phyloP scores from a whole-genome alignment of 1,140 invertebrate species.

The Xylocopa sonorina region DNA sequence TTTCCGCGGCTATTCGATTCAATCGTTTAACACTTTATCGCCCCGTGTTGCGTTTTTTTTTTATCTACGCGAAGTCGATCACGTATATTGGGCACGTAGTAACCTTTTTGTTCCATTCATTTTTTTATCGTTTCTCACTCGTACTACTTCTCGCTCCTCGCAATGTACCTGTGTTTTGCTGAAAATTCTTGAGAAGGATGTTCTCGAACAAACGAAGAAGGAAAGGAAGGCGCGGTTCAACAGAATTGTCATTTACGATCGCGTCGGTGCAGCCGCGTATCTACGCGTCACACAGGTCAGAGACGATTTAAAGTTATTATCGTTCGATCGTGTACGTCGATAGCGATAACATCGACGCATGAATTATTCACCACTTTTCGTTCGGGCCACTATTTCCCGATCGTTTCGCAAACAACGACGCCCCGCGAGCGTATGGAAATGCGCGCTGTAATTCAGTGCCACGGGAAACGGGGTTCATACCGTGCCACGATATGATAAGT shows the following conservation, averaged over 20 bases:
- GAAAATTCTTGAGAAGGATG: no score
- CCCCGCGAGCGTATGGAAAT: not conserved
- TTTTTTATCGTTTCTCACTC: no score
- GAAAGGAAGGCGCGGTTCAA: no score
- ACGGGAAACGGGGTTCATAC: not conserved
- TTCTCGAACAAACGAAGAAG: no score
- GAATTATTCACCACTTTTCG: constrained; percentile 30
- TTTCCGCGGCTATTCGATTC: not conserved
- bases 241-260: constrained; percentile 29
- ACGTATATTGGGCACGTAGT: no score
- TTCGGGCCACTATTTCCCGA: not conserved
- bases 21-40: not conserved
- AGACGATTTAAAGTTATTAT: constrained; percentile 26
- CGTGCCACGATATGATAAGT: not conserved
- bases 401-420: not conserved
- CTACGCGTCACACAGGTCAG: not conserved
- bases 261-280: not conserved
- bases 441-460: not conserved
- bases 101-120: no score
- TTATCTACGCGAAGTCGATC: no score
- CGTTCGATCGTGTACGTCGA: not conserved
- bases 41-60: no score
- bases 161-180: no score
- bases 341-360: constrained; percentile 11
- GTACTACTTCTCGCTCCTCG: no score